A percentile compares a stretch with the other conserved stretches of the same genome.
Conservation (phyloP, 2,113 vertebrate species). For the Catagonus wagneri region DNA sequence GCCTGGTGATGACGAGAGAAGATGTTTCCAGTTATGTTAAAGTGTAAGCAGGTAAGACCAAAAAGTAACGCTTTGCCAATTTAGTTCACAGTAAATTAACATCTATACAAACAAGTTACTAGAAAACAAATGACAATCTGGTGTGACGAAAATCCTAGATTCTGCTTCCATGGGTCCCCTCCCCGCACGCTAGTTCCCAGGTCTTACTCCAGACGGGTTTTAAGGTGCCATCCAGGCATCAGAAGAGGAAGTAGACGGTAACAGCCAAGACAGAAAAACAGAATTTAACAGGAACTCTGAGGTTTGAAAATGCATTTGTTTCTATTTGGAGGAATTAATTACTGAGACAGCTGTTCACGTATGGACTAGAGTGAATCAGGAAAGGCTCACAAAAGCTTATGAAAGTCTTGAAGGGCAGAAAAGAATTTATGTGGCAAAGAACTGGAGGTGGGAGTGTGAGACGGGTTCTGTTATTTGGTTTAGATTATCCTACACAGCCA, state of each 20-base stretch:
- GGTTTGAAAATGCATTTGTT: background rate
- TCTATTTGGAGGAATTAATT: slow-evolving; percentile 24
- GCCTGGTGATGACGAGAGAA: slow-evolving; percentile 84
- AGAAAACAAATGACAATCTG: slow-evolving; percentile 39
- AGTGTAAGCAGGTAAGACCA: slow-evolving; percentile 54
- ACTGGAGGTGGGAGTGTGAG: background rate
- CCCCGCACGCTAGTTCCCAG: background rate
- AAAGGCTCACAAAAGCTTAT: background rate
- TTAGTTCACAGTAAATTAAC: slow-evolving; percentile 41
- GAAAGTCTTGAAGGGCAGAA: background rate
- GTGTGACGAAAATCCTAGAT: background rate
- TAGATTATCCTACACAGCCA: slow-evolving; percentile 2
- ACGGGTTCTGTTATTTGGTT: slow-evolving; percentile 20
- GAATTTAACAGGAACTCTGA: background rate
- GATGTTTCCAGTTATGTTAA: slow-evolving; percentile 49
- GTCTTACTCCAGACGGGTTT: slow-evolving; percentile 12
- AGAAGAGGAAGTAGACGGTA: slow-evolving; percentile 25
- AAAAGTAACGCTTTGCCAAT: slow-evolving; percentile 23
- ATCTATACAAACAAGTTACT: slow-evolving; percentile 25
- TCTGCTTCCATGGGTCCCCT: background rate
- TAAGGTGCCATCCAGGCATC: slow-evolving; percentile 30
- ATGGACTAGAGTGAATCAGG: slow-evolving; percentile 14
- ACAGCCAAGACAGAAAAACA: slow-evolving; percentile 17
- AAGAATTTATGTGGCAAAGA: background rate
- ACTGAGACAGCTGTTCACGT: background rate